These are phyloP conservation scores for Chlorops oryzae DNA, from an alignment of 1,140 invertebrate species.

Conservation along the genomic window DNA sequence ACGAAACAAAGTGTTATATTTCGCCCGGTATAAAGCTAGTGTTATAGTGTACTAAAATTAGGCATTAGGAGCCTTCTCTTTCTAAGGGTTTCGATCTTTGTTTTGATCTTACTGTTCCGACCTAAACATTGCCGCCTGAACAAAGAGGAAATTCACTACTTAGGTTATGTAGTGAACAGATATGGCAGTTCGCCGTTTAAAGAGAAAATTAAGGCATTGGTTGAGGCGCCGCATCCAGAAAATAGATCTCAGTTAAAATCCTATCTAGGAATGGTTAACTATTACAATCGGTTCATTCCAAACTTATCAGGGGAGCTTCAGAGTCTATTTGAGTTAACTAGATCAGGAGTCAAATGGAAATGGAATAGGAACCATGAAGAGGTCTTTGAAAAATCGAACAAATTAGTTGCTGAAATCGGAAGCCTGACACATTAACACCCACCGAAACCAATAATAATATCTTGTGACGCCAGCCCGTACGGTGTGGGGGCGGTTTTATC, in stretches of 20 bases:
- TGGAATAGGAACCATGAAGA: slow-evolving; percentile 5
- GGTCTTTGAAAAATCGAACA: slow-evolving; percentile 5
- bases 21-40: too few species aligned
- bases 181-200: not conserved
- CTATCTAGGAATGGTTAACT: slow-evolving; percentile 11
- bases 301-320: slow-evolving; percentile 4
- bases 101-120: too few species aligned
- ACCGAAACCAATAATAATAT: slow-evolving; percentile 12
- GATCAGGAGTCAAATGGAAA: slow-evolving; percentile 2
- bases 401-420: not conserved
- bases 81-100: too few species aligned
- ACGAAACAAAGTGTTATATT: too few species aligned
- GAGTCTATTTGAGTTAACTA: slow-evolving; percentile 1
- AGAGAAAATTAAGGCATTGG: not conserved
- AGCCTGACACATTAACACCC: slow-evolving; percentile 18
- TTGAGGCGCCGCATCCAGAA: slow-evolving; percentile 1
- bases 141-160: slow-evolving; percentile 7
- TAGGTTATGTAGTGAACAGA: not conserved
- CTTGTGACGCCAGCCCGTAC: slow-evolving; percentile 8
- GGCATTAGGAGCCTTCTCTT: too few species aligned
- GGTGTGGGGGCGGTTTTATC: slow-evolving; percentile 6
- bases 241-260: slow-evolving; percentile 8
- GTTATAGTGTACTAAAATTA: too few species aligned
- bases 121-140: too few species aligned
- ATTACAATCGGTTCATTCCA: slow-evolving; percentile 8